Conservation (phyloP, 2,888 invertebrate genomes). For the Drymonia ruficornis region DNA sequence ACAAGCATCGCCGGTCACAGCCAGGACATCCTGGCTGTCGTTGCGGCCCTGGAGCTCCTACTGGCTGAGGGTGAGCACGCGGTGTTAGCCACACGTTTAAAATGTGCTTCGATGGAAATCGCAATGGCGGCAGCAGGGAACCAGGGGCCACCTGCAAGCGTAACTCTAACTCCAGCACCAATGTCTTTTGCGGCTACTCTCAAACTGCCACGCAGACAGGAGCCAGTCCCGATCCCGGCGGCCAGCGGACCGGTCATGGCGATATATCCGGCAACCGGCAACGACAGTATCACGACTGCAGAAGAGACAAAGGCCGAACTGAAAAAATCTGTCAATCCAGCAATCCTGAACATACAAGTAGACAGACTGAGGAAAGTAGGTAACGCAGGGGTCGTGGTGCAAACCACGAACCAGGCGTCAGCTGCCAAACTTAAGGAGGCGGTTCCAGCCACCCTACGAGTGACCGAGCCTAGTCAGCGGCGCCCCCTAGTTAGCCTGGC, state of each 20-base stretch:
- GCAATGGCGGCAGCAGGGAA: too few relatives aligned
- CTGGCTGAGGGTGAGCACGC: not conserved
- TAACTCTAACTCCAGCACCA: not conserved
- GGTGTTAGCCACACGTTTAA: not conserved
- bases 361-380: slow-evolving; percentile 11
- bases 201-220: not conserved
- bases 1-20: fast-evolving
- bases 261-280: not conserved
- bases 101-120: not conserved
- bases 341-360: not conserved
- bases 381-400: slow-evolving; percentile 18
- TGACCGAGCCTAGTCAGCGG: slow-evolving; percentile 8
- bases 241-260: too few relatives aligned
- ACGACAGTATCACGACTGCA: too few relatives aligned
- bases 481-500: slow-evolving; percentile 11
- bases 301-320: slow-evolving; percentile 13
- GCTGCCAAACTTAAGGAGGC: slow-evolving; percentile 13
- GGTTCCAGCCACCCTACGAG: slow-evolving; percentile 7
- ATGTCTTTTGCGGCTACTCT: not conserved
- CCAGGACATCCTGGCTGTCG: not conserved
- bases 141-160: too few relatives aligned
- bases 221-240: not conserved
- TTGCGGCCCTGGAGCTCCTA: slow-evolving; percentile 5
- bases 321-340: not conserved
- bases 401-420: slow-evolving; percentile 8